A percentile compares a stretch with the other conserved stretches of the same genome.
phyloP scores from a whole-genome alignment of 1,140 invertebrate species.

The Druon quercuslanigerum region DNA sequence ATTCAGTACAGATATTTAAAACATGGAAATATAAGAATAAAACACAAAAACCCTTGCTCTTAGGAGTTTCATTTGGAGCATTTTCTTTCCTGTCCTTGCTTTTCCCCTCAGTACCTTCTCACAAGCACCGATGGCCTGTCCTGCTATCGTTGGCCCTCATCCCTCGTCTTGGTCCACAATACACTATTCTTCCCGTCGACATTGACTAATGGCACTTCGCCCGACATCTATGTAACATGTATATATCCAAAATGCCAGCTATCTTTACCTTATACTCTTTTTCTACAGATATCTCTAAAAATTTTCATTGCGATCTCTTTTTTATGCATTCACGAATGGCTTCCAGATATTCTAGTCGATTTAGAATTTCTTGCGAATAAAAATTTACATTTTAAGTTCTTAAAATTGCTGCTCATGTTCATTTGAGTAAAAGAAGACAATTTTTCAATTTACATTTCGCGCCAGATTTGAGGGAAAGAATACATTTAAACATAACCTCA shows the following conservation, averaged over 20 bases:
- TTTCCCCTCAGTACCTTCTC: conserved; percentile 38
- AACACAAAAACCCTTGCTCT: conserved; percentile 55
- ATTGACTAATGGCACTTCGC: conserved; percentile 65
- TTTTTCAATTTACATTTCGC: no score
- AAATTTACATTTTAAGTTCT: conserved; percentile 2
- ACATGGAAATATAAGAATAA: conserved; percentile 13
- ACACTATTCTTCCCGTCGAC: conserved; percentile 66
- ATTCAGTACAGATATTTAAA: background rate
- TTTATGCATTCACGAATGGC: conserved; percentile 46
- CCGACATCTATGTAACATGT: conserved; percentile 48
- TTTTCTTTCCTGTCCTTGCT: conserved; percentile 48
- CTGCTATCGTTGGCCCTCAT: conserved; percentile 49
- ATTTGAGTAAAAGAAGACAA: no score
- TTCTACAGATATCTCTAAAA: conserved; percentile 44
- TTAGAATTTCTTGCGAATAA: conserved; percentile 21
- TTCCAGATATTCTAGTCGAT: conserved; percentile 45
- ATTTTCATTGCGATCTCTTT: conserved; percentile 52
- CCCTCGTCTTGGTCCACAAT: conserved; percentile 61
- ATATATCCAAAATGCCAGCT: conserved; percentile 50
- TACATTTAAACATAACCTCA: no score
- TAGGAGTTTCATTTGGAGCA: conserved; percentile 56
- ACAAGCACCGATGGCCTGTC: conserved; percentile 33
- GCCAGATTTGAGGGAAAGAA: no score
- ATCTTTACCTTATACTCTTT: conserved; percentile 53
- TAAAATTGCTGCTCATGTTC: background rate